A percentile compares a stretch with the other conserved stretches of the same genome.
Evolutionary conservation across 2,888 invertebrate genomes (phyloP).

Genomic region (Catotricha subobsoleta): DNA sequence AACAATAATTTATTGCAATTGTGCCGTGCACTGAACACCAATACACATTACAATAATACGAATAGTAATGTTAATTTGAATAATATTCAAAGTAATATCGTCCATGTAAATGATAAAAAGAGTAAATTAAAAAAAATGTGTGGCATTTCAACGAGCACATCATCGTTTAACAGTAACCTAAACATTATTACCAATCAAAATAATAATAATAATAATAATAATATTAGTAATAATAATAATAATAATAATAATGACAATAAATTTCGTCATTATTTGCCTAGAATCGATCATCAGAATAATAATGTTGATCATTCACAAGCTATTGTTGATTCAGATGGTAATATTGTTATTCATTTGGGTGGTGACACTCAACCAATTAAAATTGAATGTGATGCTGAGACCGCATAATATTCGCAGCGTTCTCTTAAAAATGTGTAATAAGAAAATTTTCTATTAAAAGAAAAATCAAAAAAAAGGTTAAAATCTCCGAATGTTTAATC

Average conservation of each 20-base stretch:
- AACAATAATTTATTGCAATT: slow-evolving; percentile 2
- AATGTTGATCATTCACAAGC: slow-evolving; percentile 3
- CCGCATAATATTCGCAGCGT: background rate
- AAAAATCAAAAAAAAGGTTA: too few species aligned
- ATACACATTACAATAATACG: background rate
- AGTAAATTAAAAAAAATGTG: too few species aligned
- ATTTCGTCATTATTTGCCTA: background rate
- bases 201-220: background rate
- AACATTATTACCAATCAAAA: background rate
- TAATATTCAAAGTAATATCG: too few species aligned
- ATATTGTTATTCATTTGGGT: slow-evolving; percentile 5
- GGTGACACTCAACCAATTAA: slow-evolving; percentile 7
- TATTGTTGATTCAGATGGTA: slow-evolving; percentile 7
- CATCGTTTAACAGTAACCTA: too few species aligned
- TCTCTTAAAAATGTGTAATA: background rate
- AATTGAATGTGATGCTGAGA: slow-evolving; percentile 8
- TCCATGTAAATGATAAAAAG: too few species aligned
- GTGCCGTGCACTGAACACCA: background rate
- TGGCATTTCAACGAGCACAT: too few species aligned
- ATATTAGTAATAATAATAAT: background rate
- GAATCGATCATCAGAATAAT: background rate
- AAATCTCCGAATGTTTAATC: too few species aligned
- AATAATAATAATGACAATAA: slow-evolving; percentile 3
- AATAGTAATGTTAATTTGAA: too few species aligned
- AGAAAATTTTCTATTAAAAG: too few species aligned